Conservation (phyloP, 1,140 invertebrate genomes). For the Heliconius eleuchia region DNA sequence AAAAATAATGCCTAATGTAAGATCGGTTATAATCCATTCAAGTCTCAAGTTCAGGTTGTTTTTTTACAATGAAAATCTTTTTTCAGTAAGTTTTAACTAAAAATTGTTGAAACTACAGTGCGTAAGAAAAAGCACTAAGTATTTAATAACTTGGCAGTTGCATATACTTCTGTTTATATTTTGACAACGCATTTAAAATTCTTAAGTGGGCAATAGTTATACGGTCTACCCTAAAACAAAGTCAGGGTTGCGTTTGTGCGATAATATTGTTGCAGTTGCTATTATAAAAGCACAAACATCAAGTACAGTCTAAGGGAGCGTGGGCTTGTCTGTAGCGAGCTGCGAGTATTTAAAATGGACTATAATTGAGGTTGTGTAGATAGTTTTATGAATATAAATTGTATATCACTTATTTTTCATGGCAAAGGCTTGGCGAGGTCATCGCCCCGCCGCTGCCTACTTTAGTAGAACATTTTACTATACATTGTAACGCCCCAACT, state of each 20-base stretch:
- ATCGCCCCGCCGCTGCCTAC: neutral
- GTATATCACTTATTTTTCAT: constrained; percentile 3
- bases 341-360: neutral
- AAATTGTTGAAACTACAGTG: too few species aligned
- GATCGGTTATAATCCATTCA: too few species aligned
- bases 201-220: too few species aligned
- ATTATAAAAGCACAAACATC: neutral
- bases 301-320: neutral
- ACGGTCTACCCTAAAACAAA: neutral
- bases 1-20: too few species aligned
- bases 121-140: too few species aligned
- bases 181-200: too few species aligned
- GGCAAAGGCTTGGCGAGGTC: neutral
- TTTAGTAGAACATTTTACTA: constrained; percentile 4
- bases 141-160: too few species aligned
- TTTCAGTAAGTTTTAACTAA: too few species aligned
- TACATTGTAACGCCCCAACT: constrained; percentile 10
- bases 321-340: neutral
- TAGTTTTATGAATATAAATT: constrained; percentile 8
- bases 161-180: too few species aligned
- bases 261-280: too few species aligned
- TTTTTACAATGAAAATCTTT: too few species aligned
- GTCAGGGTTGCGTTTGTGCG: neutral
- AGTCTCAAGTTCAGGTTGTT: too few species aligned
- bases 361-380: constrained; percentile 12